Evolutionary conservation across 2,113 vertebrate genomes (phyloP).

Genomic region (Plotosus lineatus): DNA sequence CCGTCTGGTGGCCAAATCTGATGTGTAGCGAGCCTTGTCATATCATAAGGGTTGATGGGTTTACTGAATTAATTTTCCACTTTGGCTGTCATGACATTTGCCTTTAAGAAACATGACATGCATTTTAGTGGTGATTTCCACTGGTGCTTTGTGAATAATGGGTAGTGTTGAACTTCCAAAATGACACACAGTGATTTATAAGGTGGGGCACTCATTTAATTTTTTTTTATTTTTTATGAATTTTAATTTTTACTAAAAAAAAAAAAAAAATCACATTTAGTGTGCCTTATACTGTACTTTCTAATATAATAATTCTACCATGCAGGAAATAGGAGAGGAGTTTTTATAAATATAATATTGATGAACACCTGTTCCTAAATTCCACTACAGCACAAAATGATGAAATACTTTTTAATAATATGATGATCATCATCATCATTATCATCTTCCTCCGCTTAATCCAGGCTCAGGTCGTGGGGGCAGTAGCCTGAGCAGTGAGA

Average conservation of each 20-base stretch:
- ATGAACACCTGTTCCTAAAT: too few species aligned
- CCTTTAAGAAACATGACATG: conserved; percentile 12
- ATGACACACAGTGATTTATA: background rate
- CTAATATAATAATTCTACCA: background rate
- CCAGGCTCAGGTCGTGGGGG: too few species aligned
- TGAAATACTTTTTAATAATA: too few species aligned
- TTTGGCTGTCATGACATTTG: conserved; percentile 1
- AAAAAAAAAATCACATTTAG: background rate
- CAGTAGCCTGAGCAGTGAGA: too few species aligned
- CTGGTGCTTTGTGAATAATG: background rate
- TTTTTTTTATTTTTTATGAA: too few species aligned
- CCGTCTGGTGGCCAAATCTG: conserved; percentile 42
- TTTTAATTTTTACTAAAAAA: background rate
- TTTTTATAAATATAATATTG: too few species aligned
- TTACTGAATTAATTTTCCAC: conserved; percentile 32
- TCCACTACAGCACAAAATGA: background rate
- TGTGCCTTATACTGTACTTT: background rate
- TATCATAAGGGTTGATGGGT: conserved; percentile 16
- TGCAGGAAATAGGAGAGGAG: background rate
- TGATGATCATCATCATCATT: too few species aligned
- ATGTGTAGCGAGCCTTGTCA: background rate
- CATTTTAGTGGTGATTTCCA: background rate
- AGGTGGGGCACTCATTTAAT: background rate
- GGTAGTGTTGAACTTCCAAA: background rate
- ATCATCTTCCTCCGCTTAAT: too few species aligned